Evolutionary conservation across 2,113 vertebrate genomes (phyloP), one percentile per base, ranked within the genome.

Genomic region (Oreochromis spilurus): DNA sequence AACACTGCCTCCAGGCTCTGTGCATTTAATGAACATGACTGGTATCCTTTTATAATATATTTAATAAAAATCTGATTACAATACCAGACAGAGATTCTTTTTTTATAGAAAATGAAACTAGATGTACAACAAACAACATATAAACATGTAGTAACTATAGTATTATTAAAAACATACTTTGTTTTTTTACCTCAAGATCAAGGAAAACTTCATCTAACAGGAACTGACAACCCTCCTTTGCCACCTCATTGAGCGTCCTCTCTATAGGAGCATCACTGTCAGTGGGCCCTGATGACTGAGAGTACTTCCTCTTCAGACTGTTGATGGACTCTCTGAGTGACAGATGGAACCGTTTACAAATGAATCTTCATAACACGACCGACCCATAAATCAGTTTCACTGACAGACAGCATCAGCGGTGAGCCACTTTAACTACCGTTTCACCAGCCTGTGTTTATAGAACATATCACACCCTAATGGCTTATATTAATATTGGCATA

Each of bases 191-290:
- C 95, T 99, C 98, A 70, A 99, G 96, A 93, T 99, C 99, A 26
- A 99, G 94, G 93, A 99, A 99, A 89, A 99, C 98, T 94, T 99
- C 99, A 83, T 99, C 98, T 81, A 99, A 90, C 14, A 99, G 95
- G 92, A 97, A 98, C 94, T 96, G 93, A 34, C 98, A 99, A 62
- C 98, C 98, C 53, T 99, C 98, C 90, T 97, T 98, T n/a, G 98
- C 98, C 87, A 99, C 98, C 81, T 96, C 90, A 2, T 97, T 97
- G 72, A 99, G 95, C 3, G 96, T 97, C 72, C 94, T 96, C 79
- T 97, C 97, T 72, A 99, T 98, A 83, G 94, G 95, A 1, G 96
- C 93, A 4, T 98, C 98, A 43, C 96, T 97, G 12, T 97, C 97
- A 13, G 97, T 97, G 85, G 90, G 67, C 52, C 97, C 97, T 5